These are phyloP conservation scores for Apodemus speciosus DNA, from an alignment of 2,113 vertebrate species.

Conservation along the genomic window DNA sequence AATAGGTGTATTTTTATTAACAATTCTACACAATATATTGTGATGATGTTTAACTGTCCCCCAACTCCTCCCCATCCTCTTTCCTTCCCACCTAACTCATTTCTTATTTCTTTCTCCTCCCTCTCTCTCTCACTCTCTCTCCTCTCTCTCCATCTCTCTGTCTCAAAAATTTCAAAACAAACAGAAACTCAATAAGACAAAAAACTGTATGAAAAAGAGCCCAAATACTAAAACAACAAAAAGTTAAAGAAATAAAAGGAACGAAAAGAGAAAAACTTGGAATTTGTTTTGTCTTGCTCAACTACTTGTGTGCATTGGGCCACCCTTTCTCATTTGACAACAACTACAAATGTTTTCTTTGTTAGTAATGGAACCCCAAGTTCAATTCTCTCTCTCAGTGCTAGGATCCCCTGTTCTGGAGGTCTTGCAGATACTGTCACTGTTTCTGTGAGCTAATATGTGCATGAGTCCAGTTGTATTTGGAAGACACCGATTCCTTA, in stretches of 20 bases:
- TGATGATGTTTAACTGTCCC: not conserved
- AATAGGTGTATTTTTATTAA: not conserved
- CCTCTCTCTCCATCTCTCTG: too few species aligned
- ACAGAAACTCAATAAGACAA: not conserved
- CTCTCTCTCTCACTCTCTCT: not conserved
- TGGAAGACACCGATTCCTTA: not conserved
- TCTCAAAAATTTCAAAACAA: not conserved
- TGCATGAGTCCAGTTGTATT: not conserved
- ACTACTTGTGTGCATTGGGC: not conserved
- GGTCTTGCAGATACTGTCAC: not conserved
- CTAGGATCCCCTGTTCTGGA: not conserved
- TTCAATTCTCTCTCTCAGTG: not conserved
- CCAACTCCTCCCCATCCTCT: too few species aligned
- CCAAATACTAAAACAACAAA: not conserved
- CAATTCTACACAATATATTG: not conserved
- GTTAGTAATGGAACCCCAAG: not conserved
- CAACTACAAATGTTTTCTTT: not conserved
- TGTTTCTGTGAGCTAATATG: not conserved
- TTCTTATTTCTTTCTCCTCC: not conserved
- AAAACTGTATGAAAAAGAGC: not conserved
- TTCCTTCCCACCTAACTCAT: not conserved
- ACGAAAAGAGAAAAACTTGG: not conserved
- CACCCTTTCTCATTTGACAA: not conserved
- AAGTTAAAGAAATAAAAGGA: rapidly evolving
- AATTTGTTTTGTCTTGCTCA: not conserved